Evolutionary conservation across 92 coral and sea anemone genomes (phyloP), one percentile per base, ranked within the genome.

Genomic region (Meandrina meandrites): DNA sequence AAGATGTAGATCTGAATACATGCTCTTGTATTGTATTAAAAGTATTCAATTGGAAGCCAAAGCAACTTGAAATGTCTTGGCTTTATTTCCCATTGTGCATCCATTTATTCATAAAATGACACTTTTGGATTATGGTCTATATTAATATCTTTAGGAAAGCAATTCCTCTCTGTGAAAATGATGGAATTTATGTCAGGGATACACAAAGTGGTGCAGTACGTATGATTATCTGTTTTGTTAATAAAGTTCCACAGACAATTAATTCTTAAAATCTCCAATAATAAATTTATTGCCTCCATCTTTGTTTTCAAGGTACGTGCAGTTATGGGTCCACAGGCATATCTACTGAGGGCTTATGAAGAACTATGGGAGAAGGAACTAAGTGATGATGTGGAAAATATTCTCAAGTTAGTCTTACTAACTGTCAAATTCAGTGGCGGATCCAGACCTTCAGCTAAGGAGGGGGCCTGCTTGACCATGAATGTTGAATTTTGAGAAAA

Each of bases 251-350:
- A 3, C 22, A n/a, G n/a, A n/a, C n/a, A 3, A 42, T 19, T 1
- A 40, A 3, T 31, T 56, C 32, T 10, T 27, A 10, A 51, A 16
- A 53, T 78, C n/a, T 1, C 17, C 40, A 18, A 50, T 31, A 10
- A 56, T 16, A 30, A 57, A 27, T 16, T 16, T 17, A 22, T 18
- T 8, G 12, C 40, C 27, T 16, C 48, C 67, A 48, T 53, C 27
- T 18, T 51, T 17, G n/a, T 71, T 71, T 10, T 66, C 71, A 9
- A 95, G 98, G 98, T 95, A 16, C 94, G 98, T 30, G 91, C 97
- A 21, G 94, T 97, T 4, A 89, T 97, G 95, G 99, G 99, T 1
- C 98, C 99, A 22, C 99, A 97, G 82, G 88, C 99, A 30, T 97
- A 97, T 86, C 79, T 97, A 56, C 85, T 97, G 84, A 93, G 87